Evolutionary conservation across 2,113 vertebrate genomes (phyloP), one percentile per base, ranked within the genome.

Genomic region (Leptobrachium ailaonicum): DNA sequence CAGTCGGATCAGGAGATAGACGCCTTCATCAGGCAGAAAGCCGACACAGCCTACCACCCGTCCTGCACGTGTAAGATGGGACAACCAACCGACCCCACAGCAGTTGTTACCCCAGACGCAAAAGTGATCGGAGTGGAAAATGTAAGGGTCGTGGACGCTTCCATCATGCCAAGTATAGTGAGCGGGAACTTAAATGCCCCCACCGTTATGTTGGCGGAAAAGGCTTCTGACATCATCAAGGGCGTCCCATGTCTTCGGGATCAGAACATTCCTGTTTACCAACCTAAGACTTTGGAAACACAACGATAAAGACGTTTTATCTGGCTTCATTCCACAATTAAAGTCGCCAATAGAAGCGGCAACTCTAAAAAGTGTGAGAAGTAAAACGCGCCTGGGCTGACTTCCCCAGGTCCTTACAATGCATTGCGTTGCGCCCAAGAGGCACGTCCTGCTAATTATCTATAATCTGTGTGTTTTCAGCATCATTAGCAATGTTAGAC

Each of bases 41-140:
- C 95, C 0, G 98, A 99, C 83, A 98, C 92, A 0, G 98, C 98
- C 44, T 99, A 99, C 88, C 98, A 99, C 79, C 96, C 98, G 0
- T 98, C 96, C 2, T 97, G 97, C 83, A 97, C 96, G 54, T 99
- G 98, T 77, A 98, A 95, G 89, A 99, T 99, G 96, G 97, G 97
- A 45, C 89, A 87, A 8, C 82, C 88, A 6, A 92, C 92, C 0
- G 96, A 99, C 62, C 87, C 90, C 2, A 84, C 70, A 13, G 94
- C 96, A 0, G 97, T 99, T 2, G 96, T 99, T 2, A 95, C 97
- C 85, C 89, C 93, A 0, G 87, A 94, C 72, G 89, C 95, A 0
- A 91, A 91, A 6, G 95, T 99, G 12, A 87, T 97, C 1, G 97
- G 98, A 0, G 74, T 95, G 47, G 94, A 98, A 83, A 89, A 92